Percentiles rank a stretch among this genome's conserved stretches.
Evolutionary conservation across 1,140 invertebrate species (phyloP).

Genomic region (Leptoteleia sp.): DNA sequence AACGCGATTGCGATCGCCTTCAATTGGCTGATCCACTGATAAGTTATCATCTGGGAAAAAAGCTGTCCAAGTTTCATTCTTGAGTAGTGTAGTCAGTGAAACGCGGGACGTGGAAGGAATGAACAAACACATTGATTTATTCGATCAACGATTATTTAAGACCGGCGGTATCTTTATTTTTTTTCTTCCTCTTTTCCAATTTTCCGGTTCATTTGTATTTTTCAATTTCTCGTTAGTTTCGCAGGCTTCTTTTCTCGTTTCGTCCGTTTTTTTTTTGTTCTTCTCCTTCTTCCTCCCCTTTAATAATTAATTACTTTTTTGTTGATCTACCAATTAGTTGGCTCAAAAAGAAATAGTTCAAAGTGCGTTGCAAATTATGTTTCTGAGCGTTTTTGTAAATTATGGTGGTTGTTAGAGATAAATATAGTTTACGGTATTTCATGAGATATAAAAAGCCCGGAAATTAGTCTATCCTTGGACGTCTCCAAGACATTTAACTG

Average conservation of each 20-base stretch:
- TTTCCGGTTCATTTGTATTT: no score
- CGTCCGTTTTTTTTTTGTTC: background rate
- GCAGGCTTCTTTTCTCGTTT: background rate
- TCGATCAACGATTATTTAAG: background rate
- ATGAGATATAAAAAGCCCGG: constrained; percentile 61
- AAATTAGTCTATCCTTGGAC: constrained; percentile 64
- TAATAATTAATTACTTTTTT: constrained; percentile 46
- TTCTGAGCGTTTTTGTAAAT: constrained; percentile 60
- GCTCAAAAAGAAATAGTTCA: constrained; percentile 47
- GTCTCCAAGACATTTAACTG: constrained; percentile 58
- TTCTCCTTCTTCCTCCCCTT: no score
- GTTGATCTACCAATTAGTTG: constrained; percentile 37
- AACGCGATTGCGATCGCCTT: background rate
- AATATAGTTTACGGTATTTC: constrained; percentile 61
- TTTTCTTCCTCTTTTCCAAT: background rate
- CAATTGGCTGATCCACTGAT: background rate
- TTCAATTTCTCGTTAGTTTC: no score
- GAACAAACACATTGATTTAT: constrained; percentile 2
- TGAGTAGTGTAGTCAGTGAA: constrained; percentile 32
- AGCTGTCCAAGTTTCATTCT: constrained; percentile 14
- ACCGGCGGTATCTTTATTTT: background rate
- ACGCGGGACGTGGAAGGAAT: constrained; percentile 11
- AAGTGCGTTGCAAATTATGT: constrained; percentile 54
- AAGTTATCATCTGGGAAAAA: constrained; percentile 4
- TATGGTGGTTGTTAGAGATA: constrained; percentile 61